Evolutionary conservation across 2,797 vertebrate species (phyloP).

Genomic region (Hipposideros larvatus): DNA sequence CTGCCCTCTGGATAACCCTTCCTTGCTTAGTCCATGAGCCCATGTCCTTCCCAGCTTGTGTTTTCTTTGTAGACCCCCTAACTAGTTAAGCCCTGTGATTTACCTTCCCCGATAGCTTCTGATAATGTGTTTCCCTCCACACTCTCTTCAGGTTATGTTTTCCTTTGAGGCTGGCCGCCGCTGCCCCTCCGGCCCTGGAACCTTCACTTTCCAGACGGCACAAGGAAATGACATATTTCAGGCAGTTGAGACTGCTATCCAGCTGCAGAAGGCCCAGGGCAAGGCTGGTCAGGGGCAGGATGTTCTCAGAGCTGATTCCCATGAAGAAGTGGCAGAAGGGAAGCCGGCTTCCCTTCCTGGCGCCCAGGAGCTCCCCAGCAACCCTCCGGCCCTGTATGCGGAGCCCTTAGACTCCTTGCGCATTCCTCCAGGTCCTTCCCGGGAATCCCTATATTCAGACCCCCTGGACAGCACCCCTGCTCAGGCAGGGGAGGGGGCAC

Average conservation of each 20-base stretch:
- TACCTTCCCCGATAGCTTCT: background rate
- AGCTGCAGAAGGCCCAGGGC: constrained; percentile 93
- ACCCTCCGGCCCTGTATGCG: constrained; percentile 91
- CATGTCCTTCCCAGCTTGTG: background rate
- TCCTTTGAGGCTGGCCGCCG: constrained; percentile 98
- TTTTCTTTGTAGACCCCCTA: background rate
- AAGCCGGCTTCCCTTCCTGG: constrained; percentile 67
- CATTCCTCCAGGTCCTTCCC: constrained; percentile 73
- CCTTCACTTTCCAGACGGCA: constrained; percentile 98
- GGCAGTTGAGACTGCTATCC: constrained; percentile 95
- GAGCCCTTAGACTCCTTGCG: constrained; percentile 95
- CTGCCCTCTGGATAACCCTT: background rate
- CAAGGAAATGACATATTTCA: constrained; percentile 97
- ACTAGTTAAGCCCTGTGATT: background rate
- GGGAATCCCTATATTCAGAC: constrained; percentile 94
- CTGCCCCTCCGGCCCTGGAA: constrained; percentile 97
- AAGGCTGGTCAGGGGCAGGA: constrained; percentile 89
- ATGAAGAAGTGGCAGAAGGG: constrained; percentile 71
- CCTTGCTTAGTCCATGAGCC: background rate
- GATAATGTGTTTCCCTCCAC: background rate
- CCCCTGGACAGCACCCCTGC: constrained; percentile 91
- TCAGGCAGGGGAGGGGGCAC: background rate
- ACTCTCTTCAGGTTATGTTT: constrained; percentile 94
- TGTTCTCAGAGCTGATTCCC: constrained; percentile 88
- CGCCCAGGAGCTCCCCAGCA: constrained; percentile 85